Evolutionary conservation across 2,888 invertebrate species (phyloP).

Genomic region (Girardia tigrina): DNA sequence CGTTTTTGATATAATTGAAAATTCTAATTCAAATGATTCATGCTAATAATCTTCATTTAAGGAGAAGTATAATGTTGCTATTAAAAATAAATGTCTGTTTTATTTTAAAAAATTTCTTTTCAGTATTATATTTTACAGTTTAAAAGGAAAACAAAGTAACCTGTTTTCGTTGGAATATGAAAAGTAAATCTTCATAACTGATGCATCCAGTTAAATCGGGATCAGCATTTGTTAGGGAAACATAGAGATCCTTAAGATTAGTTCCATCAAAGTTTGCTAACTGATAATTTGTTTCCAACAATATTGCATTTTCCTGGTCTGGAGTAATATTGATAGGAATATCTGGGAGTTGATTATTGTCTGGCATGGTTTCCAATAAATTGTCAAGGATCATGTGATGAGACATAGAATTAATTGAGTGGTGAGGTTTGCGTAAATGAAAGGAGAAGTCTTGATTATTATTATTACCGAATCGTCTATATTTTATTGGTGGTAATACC

Average conservation of each 20-base stretch:
- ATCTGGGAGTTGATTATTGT: background rate
- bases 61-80: too few relatives aligned
- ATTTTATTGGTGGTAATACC: background rate
- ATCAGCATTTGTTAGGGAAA: background rate
- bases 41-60: too few relatives aligned
- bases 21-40: too few relatives aligned
- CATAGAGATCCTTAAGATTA: background rate
- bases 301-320: background rate
- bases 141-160: too few relatives aligned
- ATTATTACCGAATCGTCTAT: background rate
- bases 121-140: too few relatives aligned
- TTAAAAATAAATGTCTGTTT: too few relatives aligned
- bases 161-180: conserved; percentile 1
- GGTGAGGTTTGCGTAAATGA: background rate
- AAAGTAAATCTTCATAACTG: background rate
- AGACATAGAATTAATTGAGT: background rate
- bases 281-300: background rate
- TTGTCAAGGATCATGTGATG: background rate
- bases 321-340: background rate
- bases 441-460: background rate
- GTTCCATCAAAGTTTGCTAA: background rate
- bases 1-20: too few relatives aligned
- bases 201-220: background rate
- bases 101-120: too few relatives aligned
- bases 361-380: background rate